Conservation (phyloP, 2,888 invertebrate species). For the Belgica antarctica region DNA sequence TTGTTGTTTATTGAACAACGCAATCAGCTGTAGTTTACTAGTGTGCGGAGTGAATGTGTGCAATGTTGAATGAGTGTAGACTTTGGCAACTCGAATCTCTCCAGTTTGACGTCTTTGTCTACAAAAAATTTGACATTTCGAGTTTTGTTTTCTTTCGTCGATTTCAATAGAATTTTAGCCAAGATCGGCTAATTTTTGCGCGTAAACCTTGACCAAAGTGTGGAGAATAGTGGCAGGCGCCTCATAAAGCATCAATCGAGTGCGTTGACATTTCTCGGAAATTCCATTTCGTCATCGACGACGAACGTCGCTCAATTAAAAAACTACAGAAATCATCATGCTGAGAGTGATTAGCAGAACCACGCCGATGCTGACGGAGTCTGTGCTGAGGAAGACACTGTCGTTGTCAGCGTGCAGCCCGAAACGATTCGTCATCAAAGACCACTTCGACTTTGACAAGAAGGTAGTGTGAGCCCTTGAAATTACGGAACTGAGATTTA, state of each 20-base stretch:
- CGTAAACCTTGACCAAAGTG: not conserved
- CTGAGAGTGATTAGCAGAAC: constrained; percentile 34
- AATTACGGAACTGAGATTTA: constrained; percentile 19
- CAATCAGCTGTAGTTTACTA: no score
- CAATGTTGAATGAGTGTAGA: no score
- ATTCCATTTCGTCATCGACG: not conserved
- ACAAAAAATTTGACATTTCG: no score
- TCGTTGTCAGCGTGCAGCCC: constrained; percentile 45
- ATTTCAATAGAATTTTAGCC: no score
- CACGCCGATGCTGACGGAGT: constrained; percentile 26
- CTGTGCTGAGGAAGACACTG: constrained; percentile 45
- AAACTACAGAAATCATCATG: not conserved
- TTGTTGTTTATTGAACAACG: no score
- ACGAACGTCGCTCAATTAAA: no score
- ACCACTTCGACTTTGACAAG: constrained; percentile 73
- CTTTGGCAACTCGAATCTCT: no score
- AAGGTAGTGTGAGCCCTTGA: constrained; percentile 66
- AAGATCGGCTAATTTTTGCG: no score
- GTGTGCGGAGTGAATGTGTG: no score
- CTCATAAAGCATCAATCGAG: not conserved
- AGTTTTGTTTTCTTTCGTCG: no score
- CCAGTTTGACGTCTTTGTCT: no score
- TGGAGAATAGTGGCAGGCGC: not conserved
- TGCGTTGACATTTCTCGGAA: not conserved
- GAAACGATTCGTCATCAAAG: constrained; percentile 61